A percentile compares a stretch with the other conserved stretches of the same genome.
phyloP scores from a whole-genome alignment of 2,113 vertebrate species.

The Strix uralensis region DNA sequence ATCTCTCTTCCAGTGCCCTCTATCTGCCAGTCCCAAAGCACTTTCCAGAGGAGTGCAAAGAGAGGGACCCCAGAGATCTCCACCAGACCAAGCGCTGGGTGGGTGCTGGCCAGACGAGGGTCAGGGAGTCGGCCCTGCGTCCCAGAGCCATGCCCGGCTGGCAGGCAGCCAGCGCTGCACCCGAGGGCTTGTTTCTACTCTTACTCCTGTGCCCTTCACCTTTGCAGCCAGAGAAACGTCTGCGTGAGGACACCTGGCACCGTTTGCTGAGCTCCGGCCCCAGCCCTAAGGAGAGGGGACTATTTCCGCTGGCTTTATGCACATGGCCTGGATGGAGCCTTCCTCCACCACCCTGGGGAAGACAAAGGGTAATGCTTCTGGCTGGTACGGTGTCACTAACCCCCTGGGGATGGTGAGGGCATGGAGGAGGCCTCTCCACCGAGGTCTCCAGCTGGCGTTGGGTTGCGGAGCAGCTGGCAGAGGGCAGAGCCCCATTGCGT shows the following conservation, averaged over 20 bases:
- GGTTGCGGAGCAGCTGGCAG: neutral
- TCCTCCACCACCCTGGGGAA: conserved; percentile 52
- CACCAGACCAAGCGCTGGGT: accelerated
- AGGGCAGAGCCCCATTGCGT: neutral
- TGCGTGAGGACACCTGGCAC: neutral
- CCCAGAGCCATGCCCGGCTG: neutral
- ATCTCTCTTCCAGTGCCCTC: neutral
- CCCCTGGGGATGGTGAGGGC: neutral
- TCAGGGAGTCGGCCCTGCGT: accelerated
- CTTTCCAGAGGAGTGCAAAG: neutral
- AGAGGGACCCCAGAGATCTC: neutral
- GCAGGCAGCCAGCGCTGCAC: neutral
- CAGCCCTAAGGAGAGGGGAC: neutral
- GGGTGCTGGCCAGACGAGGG: neutral
- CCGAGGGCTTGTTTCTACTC: neutral
- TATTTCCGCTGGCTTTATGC: neutral
- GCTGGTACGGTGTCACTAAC: accelerated
- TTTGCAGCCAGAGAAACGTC: neutral
- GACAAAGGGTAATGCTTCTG: conserved; percentile 50
- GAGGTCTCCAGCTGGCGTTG: accelerated
- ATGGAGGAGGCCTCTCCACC: neutral
- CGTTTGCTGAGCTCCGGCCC: neutral
- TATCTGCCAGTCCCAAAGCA: neutral
- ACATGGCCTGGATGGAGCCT: neutral
- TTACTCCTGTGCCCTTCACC: neutral